Percentiles rank a stretch among this genome's conserved stretches.
Evolutionary conservation across 2,888 invertebrate species (phyloP).

Genomic region (Sarcophaga carnaria): DNA sequence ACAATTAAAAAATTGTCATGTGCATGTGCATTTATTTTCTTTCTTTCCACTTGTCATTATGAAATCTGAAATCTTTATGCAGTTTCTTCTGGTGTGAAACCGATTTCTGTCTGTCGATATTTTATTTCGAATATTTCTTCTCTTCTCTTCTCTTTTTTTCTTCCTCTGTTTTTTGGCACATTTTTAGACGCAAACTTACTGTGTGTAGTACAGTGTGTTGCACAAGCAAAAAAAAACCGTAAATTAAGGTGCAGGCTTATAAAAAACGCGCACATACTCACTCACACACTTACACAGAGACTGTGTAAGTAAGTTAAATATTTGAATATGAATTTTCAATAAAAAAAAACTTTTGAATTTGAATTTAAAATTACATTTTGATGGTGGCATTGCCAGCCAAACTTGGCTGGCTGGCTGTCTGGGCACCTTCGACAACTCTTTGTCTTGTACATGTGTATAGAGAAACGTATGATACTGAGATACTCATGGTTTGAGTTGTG

Average conservation of each 20-base stretch:
- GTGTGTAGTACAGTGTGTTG: background rate
- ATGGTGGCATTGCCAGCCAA: conserved; percentile 44
- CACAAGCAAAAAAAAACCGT: background rate
- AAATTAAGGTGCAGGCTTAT: conserved; percentile 2
- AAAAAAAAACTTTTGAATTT: conserved; percentile 23
- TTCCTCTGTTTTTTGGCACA: conserved; percentile 19
- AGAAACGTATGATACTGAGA: too few relatives aligned
- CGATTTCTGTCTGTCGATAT: conserved; percentile 17
- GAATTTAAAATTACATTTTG: conserved; percentile 43
- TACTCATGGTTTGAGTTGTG: background rate
- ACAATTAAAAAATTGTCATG: too few relatives aligned
- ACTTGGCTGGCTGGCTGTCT: conserved; percentile 41
- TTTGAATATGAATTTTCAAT: background rate
- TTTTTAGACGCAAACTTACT: too few relatives aligned
- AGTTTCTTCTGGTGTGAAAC: conserved; percentile 52
- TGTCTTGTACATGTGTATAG: too few relatives aligned
- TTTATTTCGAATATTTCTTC: conserved; percentile 55
- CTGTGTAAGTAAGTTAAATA: conserved; percentile 13
- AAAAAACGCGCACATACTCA: background rate
- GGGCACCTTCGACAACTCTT: too few relatives aligned
- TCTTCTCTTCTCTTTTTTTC: background rate
- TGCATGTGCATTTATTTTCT: background rate
- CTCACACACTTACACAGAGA: background rate
- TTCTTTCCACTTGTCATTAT: conserved; percentile 43
- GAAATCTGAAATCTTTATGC: conserved; percentile 22